A percentile compares a stretch with the other conserved stretches of the same genome.
These are phyloP conservation scores for Xiphophorus maculatus DNA, from an alignment of 2,113 vertebrate species.

Conservation along the genomic window DNA sequence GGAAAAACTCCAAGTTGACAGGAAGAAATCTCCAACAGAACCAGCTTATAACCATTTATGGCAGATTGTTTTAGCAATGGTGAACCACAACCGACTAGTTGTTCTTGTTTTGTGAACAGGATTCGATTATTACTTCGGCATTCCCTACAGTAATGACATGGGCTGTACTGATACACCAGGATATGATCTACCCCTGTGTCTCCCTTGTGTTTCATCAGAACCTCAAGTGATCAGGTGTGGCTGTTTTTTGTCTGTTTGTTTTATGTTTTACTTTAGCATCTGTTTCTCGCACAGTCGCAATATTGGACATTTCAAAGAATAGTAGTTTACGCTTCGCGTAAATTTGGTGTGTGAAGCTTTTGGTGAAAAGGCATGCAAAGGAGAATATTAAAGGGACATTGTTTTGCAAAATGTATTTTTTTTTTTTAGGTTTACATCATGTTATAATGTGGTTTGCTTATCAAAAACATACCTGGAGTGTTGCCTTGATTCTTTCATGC, in stretches of 20 bases:
- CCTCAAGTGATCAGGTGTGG: conserved; percentile 30
- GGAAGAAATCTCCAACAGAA: too few species aligned
- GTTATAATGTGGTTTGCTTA: too few species aligned
- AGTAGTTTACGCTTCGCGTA: not conserved
- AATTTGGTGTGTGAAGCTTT: not conserved
- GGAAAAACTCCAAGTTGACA: too few species aligned
- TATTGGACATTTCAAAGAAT: not conserved
- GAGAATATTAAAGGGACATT: too few species aligned
- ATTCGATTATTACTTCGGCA: conserved; percentile 92
- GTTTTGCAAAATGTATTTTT: too few species aligned
- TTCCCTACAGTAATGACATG: conserved; percentile 98
- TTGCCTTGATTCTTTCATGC: too few species aligned
- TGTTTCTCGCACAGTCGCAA: not conserved
- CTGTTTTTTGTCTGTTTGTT: not conserved
- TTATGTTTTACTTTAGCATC: not conserved
- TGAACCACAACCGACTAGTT: too few species aligned
- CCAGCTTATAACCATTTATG: too few species aligned
- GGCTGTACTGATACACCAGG: conserved; percentile 92
- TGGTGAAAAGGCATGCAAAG: too few species aligned
- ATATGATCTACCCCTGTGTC: conserved; percentile 85
- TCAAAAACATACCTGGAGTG: too few species aligned
- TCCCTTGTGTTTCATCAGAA: conserved; percentile 69
- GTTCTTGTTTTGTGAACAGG: conserved; percentile 76
- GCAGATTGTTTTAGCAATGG: too few species aligned
- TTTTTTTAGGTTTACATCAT: too few species aligned